These are phyloP conservation scores for Hafferia zeledoni DNA, from an alignment of 2,797 vertebrate genomes.

Conservation along the genomic window DNA sequence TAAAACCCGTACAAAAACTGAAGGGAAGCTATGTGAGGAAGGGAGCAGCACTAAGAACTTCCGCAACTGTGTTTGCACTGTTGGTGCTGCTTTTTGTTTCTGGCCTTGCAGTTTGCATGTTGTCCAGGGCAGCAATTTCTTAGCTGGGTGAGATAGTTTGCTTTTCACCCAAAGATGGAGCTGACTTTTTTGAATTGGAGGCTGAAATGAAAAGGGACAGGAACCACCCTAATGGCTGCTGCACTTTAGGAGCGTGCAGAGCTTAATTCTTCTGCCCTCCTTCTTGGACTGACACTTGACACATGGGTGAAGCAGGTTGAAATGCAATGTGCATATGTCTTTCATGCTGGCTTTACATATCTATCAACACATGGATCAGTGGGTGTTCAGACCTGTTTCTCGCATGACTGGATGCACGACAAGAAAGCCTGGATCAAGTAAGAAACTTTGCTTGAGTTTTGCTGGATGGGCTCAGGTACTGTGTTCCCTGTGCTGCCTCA, in stretches of 20 bases:
- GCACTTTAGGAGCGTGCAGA: rapidly evolving
- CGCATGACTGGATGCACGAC: rapidly evolving
- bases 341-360: background rate
- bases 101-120: background rate
- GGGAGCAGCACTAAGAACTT: background rate
- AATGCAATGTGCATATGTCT: background rate
- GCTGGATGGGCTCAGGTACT: background rate
- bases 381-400: background rate
- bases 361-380: background rate
- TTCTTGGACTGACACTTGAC: background rate
- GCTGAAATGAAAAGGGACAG: background rate
- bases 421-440: background rate
- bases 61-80: background rate
- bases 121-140: background rate
- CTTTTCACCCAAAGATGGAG: background rate
- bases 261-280: background rate
- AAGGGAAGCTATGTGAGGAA: background rate
- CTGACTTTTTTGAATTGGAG: background rate
- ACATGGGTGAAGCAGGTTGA: rapidly evolving
- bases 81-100: background rate
- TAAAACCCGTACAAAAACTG: background rate
- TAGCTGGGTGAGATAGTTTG: background rate
- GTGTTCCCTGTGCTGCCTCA: background rate
- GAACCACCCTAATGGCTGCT: background rate
- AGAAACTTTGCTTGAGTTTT: background rate